phyloP scores from a whole-genome alignment of 2,888 invertebrate species.

The Automeris io region DNA sequence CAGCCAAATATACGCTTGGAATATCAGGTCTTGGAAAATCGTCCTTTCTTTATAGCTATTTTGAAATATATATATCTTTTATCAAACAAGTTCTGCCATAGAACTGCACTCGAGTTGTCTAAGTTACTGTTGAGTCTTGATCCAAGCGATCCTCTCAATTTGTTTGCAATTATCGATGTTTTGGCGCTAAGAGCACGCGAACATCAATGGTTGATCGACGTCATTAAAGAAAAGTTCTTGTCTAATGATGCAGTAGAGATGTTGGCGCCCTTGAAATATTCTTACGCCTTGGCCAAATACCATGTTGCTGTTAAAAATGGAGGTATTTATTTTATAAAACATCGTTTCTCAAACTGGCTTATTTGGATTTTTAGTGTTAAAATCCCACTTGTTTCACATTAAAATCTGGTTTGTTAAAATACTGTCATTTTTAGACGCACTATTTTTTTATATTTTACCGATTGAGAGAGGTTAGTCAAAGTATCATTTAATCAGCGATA shows the following conservation, averaged over 20 bases:
- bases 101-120: constrained; percentile 90
- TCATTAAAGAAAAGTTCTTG: constrained; percentile 29
- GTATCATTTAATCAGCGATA: no score
- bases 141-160: constrained; percentile 85
- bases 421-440: no score
- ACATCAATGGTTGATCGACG: constrained; percentile 80
- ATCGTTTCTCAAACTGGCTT: no score
- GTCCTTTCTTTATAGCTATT: constrained; percentile 77
- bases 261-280: constrained; percentile 49
- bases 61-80: constrained; percentile 86
- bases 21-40: constrained; percentile 46
- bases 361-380: no score
- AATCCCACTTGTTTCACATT: no score
- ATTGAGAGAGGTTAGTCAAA: no score
- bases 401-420: no score
- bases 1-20: constrained; percentile 42
- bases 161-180: constrained; percentile 85
- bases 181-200: constrained; percentile 86
- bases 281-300: constrained; percentile 43
- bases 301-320: constrained; percentile 32
- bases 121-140: constrained; percentile 87
- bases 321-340: constrained; percentile 26
- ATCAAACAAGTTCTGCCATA: constrained; percentile 87
- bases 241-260: constrained; percentile 24
- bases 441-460: no score